Evolutionary conservation across 1,140 invertebrate genomes (phyloP), one percentile per base, ranked within the genome.

Genomic region (Melitaea cinxia): DNA sequence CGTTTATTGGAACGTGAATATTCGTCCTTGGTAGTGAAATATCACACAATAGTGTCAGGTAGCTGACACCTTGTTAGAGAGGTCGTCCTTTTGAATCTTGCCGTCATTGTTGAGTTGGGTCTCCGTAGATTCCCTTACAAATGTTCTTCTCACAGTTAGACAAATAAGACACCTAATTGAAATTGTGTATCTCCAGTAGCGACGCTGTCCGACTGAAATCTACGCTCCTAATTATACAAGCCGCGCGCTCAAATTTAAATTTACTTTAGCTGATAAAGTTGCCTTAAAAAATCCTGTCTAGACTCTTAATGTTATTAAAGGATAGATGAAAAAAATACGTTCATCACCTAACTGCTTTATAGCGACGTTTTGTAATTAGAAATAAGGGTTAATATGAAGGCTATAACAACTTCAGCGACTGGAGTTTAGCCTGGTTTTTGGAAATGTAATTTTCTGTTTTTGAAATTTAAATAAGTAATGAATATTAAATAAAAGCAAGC

Each of bases 1-100:
- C 77, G 70, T 76, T 78, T 78, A 87, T 87, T 79, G 75, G 75
- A 65, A 72, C 79, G 76, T 77, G 78, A 85, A 82, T 80, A 83
- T 82, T 78, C 73, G 74, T 69, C 77, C 75, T 77, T 80, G 77
- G 77, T 76, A 65, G 58, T 35, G 49, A 68, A 67, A 78, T 77
- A 76, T 78, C 77, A 68, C 70, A 82, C 76, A 85, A 84, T 80
- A 80, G 82, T 83, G 74, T 88, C 82, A 78, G 83, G 77, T 88
- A 80, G 68, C 75, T 74, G 80, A 85, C 80, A 80, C 83, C 83
- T 83, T 78, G 80, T 88, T 88, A 88, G 77, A 60, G 77, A 69
- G 73, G 72, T 57, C 62, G 55, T 53, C 77, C 82, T 81, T 85
- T 80, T 79, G 76, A 77, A 75, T 77, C 65, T 77, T 71, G 68